Conservation (phyloP, 2,888 invertebrate genomes). For the Nephrotoma flavescens region DNA sequence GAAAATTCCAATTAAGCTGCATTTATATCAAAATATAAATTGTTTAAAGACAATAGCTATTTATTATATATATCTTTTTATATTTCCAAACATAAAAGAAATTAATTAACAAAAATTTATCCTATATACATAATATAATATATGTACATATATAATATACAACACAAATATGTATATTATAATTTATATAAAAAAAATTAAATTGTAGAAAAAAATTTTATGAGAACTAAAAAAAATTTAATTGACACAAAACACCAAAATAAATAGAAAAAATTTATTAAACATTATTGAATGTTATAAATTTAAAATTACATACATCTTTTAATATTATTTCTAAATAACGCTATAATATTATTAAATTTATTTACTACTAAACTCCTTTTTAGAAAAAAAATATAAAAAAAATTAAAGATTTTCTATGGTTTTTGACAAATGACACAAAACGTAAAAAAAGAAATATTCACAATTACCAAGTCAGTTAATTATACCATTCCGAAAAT, state of each 20-base stretch:
- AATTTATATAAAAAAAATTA: not conserved
- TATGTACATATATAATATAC: not conserved
- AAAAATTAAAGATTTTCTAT: not conserved
- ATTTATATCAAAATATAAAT: conserved; percentile 1
- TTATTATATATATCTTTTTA: not conserved
- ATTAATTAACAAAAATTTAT: not conserved
- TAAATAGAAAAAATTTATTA: not conserved
- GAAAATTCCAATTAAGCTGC: conserved; percentile 5
- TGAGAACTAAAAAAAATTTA: not conserved
- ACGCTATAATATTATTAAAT: not conserved
- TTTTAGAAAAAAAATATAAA: not conserved
- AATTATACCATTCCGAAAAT: not conserved
- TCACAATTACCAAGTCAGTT: not conserved
- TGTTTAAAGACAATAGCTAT: not conserved
- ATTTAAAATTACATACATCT: not conserved
- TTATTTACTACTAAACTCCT: not conserved
- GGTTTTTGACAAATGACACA: not conserved
- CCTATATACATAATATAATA: not conserved
- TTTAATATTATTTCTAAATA: not conserved
- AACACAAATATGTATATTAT: not conserved
- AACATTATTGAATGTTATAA: not conserved
- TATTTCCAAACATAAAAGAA: not conserved
- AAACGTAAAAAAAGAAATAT: not conserved
- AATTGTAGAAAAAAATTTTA: not conserved
- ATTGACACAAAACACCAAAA: not conserved